These are phyloP conservation scores for Agonopterix arenella DNA, from an alignment of 2,888 invertebrate species.

Conservation along the genomic window DNA sequence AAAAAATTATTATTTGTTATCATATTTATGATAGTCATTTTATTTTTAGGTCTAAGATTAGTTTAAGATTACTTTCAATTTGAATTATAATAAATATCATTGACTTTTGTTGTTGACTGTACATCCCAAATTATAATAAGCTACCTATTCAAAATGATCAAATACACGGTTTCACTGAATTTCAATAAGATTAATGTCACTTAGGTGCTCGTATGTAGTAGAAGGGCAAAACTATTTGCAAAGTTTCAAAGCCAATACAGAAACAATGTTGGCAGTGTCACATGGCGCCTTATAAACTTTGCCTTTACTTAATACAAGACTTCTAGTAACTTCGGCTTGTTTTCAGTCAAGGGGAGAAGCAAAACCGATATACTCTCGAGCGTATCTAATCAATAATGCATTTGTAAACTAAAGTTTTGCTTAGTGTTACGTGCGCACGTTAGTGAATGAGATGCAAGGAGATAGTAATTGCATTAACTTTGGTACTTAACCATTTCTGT, in stretches of 20 bases:
- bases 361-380: conserved; percentile 23
- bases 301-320: conserved; percentile 33
- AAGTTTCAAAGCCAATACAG: conserved; percentile 55
- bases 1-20: too few species aligned
- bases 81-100: too few species aligned
- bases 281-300: conserved; percentile 46
- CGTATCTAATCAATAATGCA: conserved; percentile 33
- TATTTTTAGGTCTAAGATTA: too few species aligned
- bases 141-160: too few species aligned
- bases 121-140: too few species aligned
- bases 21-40: too few species aligned
- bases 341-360: conserved; percentile 22
- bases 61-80: too few species aligned
- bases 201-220: conserved; percentile 10
- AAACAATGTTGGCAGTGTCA: conserved; percentile 53
- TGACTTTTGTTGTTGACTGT: too few species aligned
- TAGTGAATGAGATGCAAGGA: too few species aligned
- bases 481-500: too few species aligned
- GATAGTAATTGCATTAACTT: too few species aligned
- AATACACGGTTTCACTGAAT: too few species aligned
- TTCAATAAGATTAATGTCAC: background rate
- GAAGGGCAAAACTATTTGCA: conserved; percentile 37
- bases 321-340: conserved; percentile 27
- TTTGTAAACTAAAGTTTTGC: conserved; percentile 7
- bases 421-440: background rate